Base-by-base conservation (phyloP, 1,140 invertebrate genomes). In the Andrena cerasifolii region DNA sequence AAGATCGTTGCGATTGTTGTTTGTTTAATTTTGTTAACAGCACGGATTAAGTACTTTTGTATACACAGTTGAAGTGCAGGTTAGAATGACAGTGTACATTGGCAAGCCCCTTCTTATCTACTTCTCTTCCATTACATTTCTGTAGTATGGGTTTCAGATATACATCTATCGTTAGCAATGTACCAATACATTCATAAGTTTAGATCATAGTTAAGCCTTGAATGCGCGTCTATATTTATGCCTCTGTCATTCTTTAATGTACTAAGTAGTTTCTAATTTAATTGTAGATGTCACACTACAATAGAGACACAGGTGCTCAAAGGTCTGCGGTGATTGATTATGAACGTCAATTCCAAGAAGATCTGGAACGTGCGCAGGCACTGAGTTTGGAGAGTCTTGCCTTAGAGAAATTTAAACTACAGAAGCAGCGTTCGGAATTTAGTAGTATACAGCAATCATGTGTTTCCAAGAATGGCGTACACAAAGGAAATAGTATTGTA, bases 351-450 rank as follows among this genome's bases (percentile, higher is more conserved):
- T 97, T 96, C 89, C 94, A 97, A 93, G 96, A 96, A 82, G 97
- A 98, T 90, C 92, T 98, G 87, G 97, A 97, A 91, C 95, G 95
- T 88, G 97, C 97, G 7, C 96, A 96, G 90, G 96, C 96, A 66
- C 91, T 98, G 28, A 97, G 97, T 92, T 93, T 98, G 86, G 97
- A 97, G 92, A 96, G 95, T 88, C 93, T 97, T 74, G 96, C 96
- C 8, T 92, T 97, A 82, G 96, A 98, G 89, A 95, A 97, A 89
- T 97, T 96, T 91, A 94, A 95, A 87, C 93, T 95, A 56, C 94
- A 95, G 87, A 95, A 94, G 80, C 91, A 93, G 78, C 91, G 93
- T 76, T 85, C 84, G 18, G 88, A 91, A 6, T 87, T 78, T 63
- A 70, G 45, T 53, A 82, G 82, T 75, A 79, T 79, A 14, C 86